A percentile compares a stretch with the other conserved stretches of the same genome.
Conservation (phyloP, 2,888 invertebrate genomes). For the Notodonta ziczac region DNA sequence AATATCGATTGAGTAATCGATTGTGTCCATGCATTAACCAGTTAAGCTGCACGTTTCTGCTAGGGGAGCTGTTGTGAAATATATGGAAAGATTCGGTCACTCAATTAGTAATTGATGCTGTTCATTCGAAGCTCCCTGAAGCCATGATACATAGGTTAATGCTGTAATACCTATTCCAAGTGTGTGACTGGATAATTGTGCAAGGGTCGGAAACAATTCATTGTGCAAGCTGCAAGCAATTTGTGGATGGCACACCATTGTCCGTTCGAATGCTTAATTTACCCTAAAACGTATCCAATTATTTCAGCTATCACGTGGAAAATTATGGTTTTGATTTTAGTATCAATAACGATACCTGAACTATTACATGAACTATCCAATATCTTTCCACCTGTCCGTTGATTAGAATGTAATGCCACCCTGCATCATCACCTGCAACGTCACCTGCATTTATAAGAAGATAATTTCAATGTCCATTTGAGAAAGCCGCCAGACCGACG, state of each 20-base stretch:
- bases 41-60: too few species aligned
- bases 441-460: constrained; percentile 38
- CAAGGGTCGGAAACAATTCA: constrained; percentile 44
- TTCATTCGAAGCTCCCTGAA: too few species aligned
- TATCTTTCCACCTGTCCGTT: constrained; percentile 27
- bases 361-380: constrained; percentile 13
- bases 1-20: too few species aligned
- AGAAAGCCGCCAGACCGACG: constrained; percentile 27
- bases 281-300: too few species aligned
- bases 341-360: too few species aligned
- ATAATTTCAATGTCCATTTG: constrained; percentile 35
- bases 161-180: background rate
- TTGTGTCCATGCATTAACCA: too few species aligned
- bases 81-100: too few species aligned
- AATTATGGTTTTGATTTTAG: too few species aligned
- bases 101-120: too few species aligned
- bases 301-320: too few species aligned
- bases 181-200: constrained; percentile 27
- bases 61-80: too few species aligned
- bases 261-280: background rate
- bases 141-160: background rate
- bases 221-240: constrained; percentile 39
- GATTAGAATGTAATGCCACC: constrained; percentile 24
- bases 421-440: constrained; percentile 29
- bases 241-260: constrained; percentile 17